phyloP scores from a whole-genome alignment of 2,888 invertebrate genomes.

The Athalia rosae region DNA sequence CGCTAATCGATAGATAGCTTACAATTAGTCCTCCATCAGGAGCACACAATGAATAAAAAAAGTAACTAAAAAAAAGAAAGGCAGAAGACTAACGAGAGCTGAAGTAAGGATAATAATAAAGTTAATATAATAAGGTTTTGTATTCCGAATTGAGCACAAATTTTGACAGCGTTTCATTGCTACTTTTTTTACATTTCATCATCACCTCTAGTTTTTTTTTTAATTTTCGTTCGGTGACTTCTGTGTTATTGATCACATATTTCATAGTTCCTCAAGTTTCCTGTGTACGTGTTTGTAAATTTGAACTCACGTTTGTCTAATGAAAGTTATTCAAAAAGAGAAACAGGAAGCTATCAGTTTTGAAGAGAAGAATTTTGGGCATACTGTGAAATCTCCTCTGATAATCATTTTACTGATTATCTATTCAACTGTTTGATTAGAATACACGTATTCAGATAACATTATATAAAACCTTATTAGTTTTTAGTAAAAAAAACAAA shows the following conservation, averaged over 20 bases:
- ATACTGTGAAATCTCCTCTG: not conserved
- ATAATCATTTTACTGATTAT: not conserved
- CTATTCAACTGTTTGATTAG: not conserved
- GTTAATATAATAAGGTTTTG: not conserved
- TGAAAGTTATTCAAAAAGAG: conserved; percentile 14
- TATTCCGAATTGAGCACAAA: conserved; percentile 6
- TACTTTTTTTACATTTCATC: not conserved
- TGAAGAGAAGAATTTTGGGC: not conserved
- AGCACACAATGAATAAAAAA: too few species aligned
- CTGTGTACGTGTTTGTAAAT: not conserved
- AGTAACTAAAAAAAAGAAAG: not conserved
- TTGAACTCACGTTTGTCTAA: too few species aligned
- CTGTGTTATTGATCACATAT: not conserved
- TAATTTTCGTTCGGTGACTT: not conserved
- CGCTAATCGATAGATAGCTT: too few species aligned
- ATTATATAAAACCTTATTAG: conserved; percentile 4
- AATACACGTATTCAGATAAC: not conserved
- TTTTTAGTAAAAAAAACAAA: not conserved
- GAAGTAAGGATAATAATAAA: not conserved
- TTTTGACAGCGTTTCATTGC: conserved; percentile 17
- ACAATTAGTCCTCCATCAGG: too few species aligned
- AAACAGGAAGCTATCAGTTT: conserved; percentile 9
- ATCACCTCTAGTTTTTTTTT: conserved; percentile 21
- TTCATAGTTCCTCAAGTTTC: conserved; percentile 30
- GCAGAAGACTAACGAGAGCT: not conserved